Evolutionary conservation across 2,888 invertebrate species (phyloP), one percentile per base, ranked within the genome.

Genomic region (Parelbella ahira): DNA sequence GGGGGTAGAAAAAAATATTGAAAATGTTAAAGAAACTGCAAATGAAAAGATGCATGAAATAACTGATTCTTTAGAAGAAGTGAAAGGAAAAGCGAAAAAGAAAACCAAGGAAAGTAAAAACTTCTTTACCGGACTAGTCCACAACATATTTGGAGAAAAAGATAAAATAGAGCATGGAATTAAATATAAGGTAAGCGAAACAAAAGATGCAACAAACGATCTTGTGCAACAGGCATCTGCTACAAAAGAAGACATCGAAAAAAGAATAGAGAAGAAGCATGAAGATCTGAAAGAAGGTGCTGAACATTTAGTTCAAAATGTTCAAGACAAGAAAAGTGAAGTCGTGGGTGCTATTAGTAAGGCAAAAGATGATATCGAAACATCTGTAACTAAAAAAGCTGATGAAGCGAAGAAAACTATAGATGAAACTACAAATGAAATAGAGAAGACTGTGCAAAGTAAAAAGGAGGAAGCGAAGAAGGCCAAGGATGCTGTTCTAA

Each of bases 81-180:
- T 68, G 1, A 77, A 74, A 53, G 65, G 72, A 21, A 76, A 80
- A 59, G 72, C 67, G 0, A 82, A 84, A 49, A 82, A 86, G 56
- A 84, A 84, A 44, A 69, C 77, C 7, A 86, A 86, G 53, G 81
- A 86, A 61, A 76, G 86, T 1, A 86, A 87, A 46, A 76, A 67
- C 50, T 87, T 87, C 53, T 76, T 87, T 21, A 72, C 82, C 4
- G 86, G 87, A 8, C 54, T 88, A 21, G 83, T 86, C 1, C 76
- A 80, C 2, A 86, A 82, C 39, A 80, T 88, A 19, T 83, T 83
- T 37, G 83, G 84, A 3, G 82, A 83, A 38, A 88, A 86, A 54
- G 87, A 87, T 9, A 86, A 86, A 58, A 53, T 83, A 3, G 86
- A 87, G 57, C 73, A 74, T 43, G 82, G 79, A 47, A 60, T 83